phyloP scores from a whole-genome alignment of 2,113 vertebrate genomes.

The Datnioides undecimradiatus region DNA sequence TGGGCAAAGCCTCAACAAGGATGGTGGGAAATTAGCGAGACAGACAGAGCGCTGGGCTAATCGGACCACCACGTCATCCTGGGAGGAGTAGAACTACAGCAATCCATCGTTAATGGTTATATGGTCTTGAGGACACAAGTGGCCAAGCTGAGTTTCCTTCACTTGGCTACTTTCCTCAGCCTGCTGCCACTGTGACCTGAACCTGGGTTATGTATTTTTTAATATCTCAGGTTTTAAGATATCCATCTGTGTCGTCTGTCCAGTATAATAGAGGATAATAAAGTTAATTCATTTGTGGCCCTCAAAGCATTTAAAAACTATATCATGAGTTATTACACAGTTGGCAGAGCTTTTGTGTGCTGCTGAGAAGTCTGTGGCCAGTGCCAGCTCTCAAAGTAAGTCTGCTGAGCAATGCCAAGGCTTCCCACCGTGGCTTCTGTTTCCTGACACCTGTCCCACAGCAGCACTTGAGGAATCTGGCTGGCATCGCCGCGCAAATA shows the following conservation, averaged over 20 bases:
- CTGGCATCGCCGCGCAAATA: slow-evolving; percentile 44
- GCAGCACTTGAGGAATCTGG: slow-evolving; percentile 44
- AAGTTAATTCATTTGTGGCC: not conserved
- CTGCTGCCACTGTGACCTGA: not conserved
- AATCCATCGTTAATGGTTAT: no score
- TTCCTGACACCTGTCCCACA: slow-evolving; percentile 56
- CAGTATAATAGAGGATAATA: not conserved
- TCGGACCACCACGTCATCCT: slow-evolving; percentile 12
- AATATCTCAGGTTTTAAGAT: not conserved
- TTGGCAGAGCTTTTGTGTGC: slow-evolving; percentile 31
- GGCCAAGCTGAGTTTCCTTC: not conserved
- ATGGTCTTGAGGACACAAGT: not conserved
- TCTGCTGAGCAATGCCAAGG: slow-evolving; percentile 28
- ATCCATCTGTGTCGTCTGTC: not conserved
- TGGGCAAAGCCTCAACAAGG: slow-evolving; percentile 46
- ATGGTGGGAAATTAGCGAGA: slow-evolving; percentile 36
- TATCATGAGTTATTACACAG: slow-evolving; percentile 34
- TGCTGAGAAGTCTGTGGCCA: slow-evolving; percentile 32
- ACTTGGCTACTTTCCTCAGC: not conserved
- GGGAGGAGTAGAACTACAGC: not conserved
- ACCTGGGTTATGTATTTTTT: not conserved
- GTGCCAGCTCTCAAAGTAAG: slow-evolving; percentile 47
- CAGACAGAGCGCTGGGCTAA: slow-evolving; percentile 8
- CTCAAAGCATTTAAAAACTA: not conserved
- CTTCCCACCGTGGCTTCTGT: slow-evolving; percentile 31